Evolutionary conservation across 2,113 vertebrate species (phyloP), one percentile per base, ranked within the genome.

Genomic region (Xyliphius kryptos): DNA sequence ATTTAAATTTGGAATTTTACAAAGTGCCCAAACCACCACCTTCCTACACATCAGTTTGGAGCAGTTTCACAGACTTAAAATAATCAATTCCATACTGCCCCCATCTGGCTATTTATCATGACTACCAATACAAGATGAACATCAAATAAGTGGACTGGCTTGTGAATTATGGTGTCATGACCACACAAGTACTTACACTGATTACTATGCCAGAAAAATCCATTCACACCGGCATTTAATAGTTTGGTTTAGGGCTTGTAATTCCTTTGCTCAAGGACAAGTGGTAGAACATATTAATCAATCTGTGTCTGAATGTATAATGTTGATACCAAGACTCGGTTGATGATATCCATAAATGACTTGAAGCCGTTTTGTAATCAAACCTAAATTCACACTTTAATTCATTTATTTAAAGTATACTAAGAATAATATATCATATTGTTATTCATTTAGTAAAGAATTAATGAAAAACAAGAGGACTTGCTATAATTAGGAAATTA

Each of bases 41-140:
- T 32, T 32, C 4, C 4, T 2, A 32, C 26, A 32, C 26, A 32
- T 32, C 26, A 32, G n/a, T n/a, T n/a, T n/a, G n/a, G 26, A 32
- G 26, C 26, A 32, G 26, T 32, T 32, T n/a, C n/a, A 32, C 11
- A 17, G 36, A 40, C 2, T 14, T 41, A 3, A n/a, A 41, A 20
- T 32, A 21, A 9, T 36, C 10, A 21, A 50, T 69, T 51, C 11
- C 36, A 26, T 40, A 56, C 38, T 66, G 67, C 67, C 71, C 67
- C 40, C 71, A 5, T 47, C 62, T 69, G 71, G 66, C 17, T 53
- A 20, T 53, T 66, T 53, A 20, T 1, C 14, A 69, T 15, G 16
- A 37, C 17, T 52, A 1, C n/a, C 14, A 48, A 46, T 21, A 47
- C 10, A 17, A 44, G 15, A 36, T 41, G 43, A n/a, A 46, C 50